A percentile compares a stretch with the other conserved stretches of the same genome.
These are phyloP conservation scores for Zingel zingel DNA, from an alignment of 2,113 vertebrate genomes.

Conservation along the genomic window DNA sequence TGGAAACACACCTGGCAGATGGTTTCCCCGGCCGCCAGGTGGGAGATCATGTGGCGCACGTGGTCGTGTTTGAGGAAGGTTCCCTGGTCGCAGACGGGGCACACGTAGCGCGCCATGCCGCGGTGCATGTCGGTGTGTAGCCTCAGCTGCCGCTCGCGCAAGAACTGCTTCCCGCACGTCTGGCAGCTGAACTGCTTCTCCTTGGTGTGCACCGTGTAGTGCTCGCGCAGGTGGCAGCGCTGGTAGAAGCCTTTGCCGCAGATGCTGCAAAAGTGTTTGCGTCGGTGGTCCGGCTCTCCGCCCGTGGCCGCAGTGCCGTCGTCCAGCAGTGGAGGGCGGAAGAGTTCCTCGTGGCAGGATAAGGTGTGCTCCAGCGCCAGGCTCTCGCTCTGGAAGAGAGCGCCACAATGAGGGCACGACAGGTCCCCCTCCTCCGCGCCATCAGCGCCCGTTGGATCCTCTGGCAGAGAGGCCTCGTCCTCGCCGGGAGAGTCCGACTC, in stretches of 20 bases:
- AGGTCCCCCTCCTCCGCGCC: constrained; percentile 88
- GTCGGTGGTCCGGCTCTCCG: constrained; percentile 91
- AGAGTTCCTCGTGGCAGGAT: constrained; percentile 91
- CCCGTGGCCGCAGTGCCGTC: constrained; percentile 70
- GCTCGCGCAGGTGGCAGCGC: constrained; percentile 97
- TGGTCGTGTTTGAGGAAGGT: constrained; percentile 99
- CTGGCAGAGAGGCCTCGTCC: constrained; percentile 85
- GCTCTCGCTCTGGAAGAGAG: constrained; percentile 92
- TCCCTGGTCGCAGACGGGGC: constrained; percentile 98
- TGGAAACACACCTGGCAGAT: constrained; percentile 99
- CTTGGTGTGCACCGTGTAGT: constrained; percentile 99
- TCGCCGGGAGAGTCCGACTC: constrained; percentile 91
- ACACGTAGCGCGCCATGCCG: constrained; percentile 97
- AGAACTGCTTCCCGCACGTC: constrained; percentile 98
- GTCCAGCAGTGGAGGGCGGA: constrained; percentile 88
- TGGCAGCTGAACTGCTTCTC: constrained; percentile 99
- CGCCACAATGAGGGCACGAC: constrained; percentile 92
- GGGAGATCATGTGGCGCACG: constrained; percentile 99
- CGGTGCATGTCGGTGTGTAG: constrained; percentile 99
- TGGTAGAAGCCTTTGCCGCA: constrained; percentile 99
- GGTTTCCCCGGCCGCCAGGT: constrained; percentile 95
- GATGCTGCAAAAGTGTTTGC: constrained; percentile 97
- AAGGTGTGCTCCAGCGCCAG: constrained; percentile 93
- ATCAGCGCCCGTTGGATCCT: constrained; percentile 85
- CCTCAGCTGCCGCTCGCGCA: constrained; percentile 95